Conservation (phyloP, 2,797 vertebrate species). For the Galago senegalensis region DNA sequence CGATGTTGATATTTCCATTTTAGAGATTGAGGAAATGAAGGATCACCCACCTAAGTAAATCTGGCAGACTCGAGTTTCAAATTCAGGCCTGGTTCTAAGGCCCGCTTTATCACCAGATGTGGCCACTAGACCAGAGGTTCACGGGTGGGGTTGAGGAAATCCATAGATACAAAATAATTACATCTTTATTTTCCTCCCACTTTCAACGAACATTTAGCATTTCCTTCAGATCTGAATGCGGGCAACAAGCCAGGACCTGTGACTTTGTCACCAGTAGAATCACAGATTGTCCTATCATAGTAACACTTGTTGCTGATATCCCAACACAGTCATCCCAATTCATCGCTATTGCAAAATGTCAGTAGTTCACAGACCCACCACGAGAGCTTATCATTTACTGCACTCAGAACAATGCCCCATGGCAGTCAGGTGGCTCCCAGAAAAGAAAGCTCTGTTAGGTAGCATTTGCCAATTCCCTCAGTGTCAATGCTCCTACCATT, state of each 20-base stretch:
- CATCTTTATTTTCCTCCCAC: conserved; percentile 35
- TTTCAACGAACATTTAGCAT: conserved; percentile 40
- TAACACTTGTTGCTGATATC: neutral
- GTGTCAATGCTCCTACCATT: conserved; percentile 21
- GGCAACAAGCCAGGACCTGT: neutral
- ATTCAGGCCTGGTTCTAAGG: neutral
- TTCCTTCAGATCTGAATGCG: neutral
- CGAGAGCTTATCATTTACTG: neutral
- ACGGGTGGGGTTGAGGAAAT: neutral
- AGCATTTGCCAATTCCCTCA: neutral
- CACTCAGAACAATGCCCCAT: neutral
- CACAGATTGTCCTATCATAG: neutral
- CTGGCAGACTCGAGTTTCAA: neutral
- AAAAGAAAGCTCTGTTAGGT: neutral
- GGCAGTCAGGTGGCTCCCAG: neutral
- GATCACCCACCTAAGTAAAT: neutral
- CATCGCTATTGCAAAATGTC: neutral
- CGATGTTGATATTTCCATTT: neutral
- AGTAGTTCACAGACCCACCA: neutral
- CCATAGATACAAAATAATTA: neutral
- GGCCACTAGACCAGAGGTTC: neutral
- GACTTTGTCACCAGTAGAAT: conserved; percentile 5
- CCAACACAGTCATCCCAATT: neutral
- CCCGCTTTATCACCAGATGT: neutral
- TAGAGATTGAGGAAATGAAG: neutral